Conservation (phyloP, 2,888 invertebrate genomes). For the Brachycybe producta region DNA sequence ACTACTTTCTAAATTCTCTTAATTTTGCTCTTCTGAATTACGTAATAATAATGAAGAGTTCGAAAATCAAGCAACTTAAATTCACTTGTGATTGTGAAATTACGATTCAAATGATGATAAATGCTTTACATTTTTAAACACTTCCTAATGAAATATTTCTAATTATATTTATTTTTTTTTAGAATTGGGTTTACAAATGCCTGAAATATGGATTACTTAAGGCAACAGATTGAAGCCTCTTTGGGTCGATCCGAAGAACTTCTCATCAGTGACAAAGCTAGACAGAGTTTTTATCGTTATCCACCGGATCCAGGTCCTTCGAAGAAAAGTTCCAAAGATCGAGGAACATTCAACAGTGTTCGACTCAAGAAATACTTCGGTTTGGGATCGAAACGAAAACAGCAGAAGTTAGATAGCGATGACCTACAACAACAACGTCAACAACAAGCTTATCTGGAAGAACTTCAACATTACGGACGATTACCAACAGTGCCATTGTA, state of each 20-base stretch:
- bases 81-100: no score
- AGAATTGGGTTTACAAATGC: no score
- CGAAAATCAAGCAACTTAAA: no score
- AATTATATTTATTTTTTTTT: no score
- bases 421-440: slow-evolving; percentile 8
- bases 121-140: no score
- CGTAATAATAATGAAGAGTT: no score
- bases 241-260: slow-evolving; percentile 20
- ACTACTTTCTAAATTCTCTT: no score
- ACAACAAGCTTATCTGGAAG: slow-evolving; percentile 14
- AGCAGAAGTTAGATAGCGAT: slow-evolving; percentile 12
- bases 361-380: slow-evolving; percentile 23
- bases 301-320: slow-evolving; percentile 49
- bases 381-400: slow-evolving; percentile 21
- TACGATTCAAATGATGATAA: no score
- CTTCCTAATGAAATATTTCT: no score
- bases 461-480: slow-evolving; percentile 11
- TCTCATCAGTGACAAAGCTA: slow-evolving; percentile 20
- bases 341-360: slow-evolving; percentile 21
- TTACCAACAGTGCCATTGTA: background rate
- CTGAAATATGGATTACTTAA: slow-evolving; percentile 19
- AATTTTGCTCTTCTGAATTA: no score
- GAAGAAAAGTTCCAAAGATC: slow-evolving; percentile 30
- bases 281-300: slow-evolving; percentile 20
- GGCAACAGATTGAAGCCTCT: slow-evolving; percentile 21